phyloP scores from a whole-genome alignment of 2,113 vertebrate species.

The Egretta garzetta region DNA sequence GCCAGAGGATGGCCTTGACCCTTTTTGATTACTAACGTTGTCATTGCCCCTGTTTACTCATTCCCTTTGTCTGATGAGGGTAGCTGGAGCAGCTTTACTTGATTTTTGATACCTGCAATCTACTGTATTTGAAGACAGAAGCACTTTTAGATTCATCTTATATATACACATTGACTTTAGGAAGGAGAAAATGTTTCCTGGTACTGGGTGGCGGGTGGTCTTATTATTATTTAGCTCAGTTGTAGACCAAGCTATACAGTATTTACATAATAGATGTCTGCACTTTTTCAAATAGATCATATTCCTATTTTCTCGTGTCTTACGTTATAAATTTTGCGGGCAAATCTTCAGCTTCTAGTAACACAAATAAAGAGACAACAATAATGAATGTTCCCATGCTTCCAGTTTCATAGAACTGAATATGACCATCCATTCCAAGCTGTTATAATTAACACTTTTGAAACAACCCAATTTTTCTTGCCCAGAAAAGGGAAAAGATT shows the following conservation, averaged over 20 bases:
- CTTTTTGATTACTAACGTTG: neutral
- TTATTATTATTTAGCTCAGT: neutral
- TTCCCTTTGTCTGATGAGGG: neutral
- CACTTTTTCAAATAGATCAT: neutral
- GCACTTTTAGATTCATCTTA: neutral
- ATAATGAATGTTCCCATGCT: neutral
- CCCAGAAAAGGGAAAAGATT: slow-evolving; percentile 4
- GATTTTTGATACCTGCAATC: rapidly evolving
- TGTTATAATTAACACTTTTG: neutral
- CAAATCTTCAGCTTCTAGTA: neutral
- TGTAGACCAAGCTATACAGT: neutral
- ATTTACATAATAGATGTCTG: neutral
- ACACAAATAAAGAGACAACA: neutral
- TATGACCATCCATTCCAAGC: neutral
- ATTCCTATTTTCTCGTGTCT: neutral
- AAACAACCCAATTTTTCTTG: neutral
- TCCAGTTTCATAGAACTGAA: neutral
- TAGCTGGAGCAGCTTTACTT: neutral
- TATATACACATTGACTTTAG: neutral
- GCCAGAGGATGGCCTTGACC: neutral
- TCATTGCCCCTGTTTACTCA: neutral
- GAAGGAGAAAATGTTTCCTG: neutral
- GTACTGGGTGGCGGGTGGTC: neutral
- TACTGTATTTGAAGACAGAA: neutral
- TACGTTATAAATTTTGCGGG: neutral